phyloP scores from a whole-genome alignment of 2,113 vertebrate species.

The Pao palembangensis region DNA sequence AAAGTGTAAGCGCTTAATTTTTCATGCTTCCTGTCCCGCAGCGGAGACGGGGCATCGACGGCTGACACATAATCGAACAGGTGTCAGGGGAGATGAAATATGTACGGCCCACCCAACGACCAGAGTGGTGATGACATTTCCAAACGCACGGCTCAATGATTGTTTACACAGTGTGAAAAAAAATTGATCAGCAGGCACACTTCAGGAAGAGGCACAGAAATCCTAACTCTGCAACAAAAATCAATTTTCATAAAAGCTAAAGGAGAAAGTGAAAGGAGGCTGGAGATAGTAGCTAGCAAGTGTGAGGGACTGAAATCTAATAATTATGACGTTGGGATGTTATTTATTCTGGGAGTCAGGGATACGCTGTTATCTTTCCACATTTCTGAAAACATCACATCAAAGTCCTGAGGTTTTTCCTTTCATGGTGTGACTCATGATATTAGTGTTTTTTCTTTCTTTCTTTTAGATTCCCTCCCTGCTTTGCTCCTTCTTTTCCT shows the following conservation, averaged over 20 bases:
- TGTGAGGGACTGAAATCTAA: not conserved
- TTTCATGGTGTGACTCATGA: slow-evolving; percentile 33
- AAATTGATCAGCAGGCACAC: slow-evolving; percentile 65
- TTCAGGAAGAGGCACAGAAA: slow-evolving; percentile 15
- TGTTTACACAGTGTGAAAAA: slow-evolving; percentile 75
- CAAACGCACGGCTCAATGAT: slow-evolving; percentile 70
- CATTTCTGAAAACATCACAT: slow-evolving; percentile 45
- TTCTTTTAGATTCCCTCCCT: slow-evolving; percentile 24
- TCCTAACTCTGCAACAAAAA: slow-evolving; percentile 48
- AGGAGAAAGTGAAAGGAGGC: slow-evolving; percentile 20
- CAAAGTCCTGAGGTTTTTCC: slow-evolving; percentile 35
- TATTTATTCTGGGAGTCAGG: slow-evolving; percentile 2
- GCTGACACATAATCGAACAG: slow-evolving; percentile 71
- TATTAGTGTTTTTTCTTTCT: slow-evolving; percentile 30
- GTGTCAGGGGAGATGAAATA: slow-evolving; percentile 73
- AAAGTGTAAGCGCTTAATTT: slow-evolving; percentile 61
- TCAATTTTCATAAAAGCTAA: slow-evolving; percentile 60
- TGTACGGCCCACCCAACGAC: slow-evolving; percentile 70
- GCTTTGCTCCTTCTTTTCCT: slow-evolving; percentile 23
- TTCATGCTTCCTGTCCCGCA: slow-evolving; percentile 53
- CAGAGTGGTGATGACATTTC: slow-evolving; percentile 70
- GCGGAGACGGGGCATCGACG: slow-evolving; percentile 28
- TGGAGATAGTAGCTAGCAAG: too few relatives aligned
- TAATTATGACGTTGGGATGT: not conserved
- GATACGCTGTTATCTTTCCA: slow-evolving; percentile 20